These are phyloP conservation scores for Fissipunctia ypsillon DNA, from an alignment of 2,888 invertebrate genomes.

Conservation along the genomic window DNA sequence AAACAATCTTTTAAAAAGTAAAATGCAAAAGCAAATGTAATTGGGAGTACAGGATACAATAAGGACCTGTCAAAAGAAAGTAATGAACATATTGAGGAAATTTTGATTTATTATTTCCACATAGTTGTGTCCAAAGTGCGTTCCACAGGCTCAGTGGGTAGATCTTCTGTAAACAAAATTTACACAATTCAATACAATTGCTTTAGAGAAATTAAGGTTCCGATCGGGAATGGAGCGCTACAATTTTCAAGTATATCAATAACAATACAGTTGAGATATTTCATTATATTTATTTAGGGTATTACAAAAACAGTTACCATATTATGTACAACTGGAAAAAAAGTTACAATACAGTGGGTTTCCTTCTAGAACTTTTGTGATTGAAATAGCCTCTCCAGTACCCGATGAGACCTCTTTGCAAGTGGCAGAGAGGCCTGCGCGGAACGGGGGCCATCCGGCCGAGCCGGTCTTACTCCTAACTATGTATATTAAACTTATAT, in stretches of 20 bases:
- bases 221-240: slow-evolving; percentile 90
- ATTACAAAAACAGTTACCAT: slow-evolving; percentile 91
- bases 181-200: slow-evolving; percentile 84
- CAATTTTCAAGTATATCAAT: slow-evolving; percentile 83
- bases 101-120: slow-evolving; percentile 91
- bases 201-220: slow-evolving; percentile 87
- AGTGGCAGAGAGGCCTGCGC: slow-evolving; percentile 91
- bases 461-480: slow-evolving; percentile 88
- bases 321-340: slow-evolving; percentile 90
- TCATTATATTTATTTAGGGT: slow-evolving; percentile 90
- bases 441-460: slow-evolving; percentile 91
- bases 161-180: slow-evolving; percentile 90
- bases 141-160: slow-evolving; percentile 89
- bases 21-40: slow-evolving; percentile 83
- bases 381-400: slow-evolving; percentile 95
- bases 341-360: slow-evolving; percentile 90
- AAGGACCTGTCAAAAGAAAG: slow-evolving; percentile 89
- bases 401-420: slow-evolving; percentile 94
- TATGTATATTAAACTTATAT: slow-evolving; percentile 91
- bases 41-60: slow-evolving; percentile 85
- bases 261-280: slow-evolving; percentile 89
- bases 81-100: slow-evolving; percentile 87
- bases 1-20: slow-evolving; percentile 85
- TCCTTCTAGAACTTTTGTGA: slow-evolving; percentile 94
- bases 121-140: slow-evolving; percentile 90